Evolutionary conservation across 2,113 vertebrate genomes (phyloP).

Genomic region (Cebus imitator): DNA sequence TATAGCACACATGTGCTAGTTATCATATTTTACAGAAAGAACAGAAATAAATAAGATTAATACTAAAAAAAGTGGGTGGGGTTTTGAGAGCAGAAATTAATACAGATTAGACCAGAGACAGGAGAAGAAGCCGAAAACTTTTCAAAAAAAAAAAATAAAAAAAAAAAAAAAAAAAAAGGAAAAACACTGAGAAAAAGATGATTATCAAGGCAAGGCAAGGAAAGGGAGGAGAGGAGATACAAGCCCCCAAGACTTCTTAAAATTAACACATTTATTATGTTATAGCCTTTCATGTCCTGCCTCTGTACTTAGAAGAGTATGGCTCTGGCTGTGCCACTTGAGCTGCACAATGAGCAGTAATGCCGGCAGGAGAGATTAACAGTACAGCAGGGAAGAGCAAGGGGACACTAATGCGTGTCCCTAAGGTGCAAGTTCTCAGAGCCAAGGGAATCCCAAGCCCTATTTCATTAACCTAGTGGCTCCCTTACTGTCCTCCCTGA

Average conservation of each 20-base stretch:
- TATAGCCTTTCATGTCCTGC: background rate
- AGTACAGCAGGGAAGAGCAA: background rate
- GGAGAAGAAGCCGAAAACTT: background rate
- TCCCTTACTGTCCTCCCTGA: background rate
- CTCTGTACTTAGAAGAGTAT: background rate
- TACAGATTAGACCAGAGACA: background rate
- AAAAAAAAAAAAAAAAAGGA: background rate
- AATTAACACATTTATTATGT: background rate
- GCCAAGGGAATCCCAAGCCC: background rate
- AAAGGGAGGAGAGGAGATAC: background rate
- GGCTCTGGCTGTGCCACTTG: background rate
- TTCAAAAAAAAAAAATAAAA: no score
- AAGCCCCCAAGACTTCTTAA: background rate
- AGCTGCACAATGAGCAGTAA: background rate
- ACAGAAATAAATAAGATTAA: background rate
- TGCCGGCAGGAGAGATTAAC: background rate
- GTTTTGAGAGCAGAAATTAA: background rate
- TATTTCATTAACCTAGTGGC: constrained; percentile 54
- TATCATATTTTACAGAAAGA: background rate
- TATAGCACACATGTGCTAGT: no score
- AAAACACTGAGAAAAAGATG: background rate
- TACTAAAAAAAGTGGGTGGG: background rate
- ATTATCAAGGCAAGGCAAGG: background rate
- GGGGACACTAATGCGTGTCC: background rate
- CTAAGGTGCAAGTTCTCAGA: background rate